phyloP scores from a whole-genome alignment of 2,888 invertebrate species.

The Cabera pusaria region DNA sequence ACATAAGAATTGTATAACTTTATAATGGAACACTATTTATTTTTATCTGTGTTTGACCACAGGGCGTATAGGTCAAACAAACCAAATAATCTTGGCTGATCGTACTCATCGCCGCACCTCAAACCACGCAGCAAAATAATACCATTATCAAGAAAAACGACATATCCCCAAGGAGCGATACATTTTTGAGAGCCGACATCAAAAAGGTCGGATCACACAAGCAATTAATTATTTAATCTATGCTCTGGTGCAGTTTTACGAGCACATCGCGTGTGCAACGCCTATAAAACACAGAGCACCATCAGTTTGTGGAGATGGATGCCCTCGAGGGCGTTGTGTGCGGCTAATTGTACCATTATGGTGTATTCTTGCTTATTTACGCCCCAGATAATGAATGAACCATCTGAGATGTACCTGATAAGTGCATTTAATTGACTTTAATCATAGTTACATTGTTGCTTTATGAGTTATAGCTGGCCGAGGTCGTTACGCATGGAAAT shows the following conservation, averaged over 20 bases:
- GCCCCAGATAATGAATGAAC: conserved; percentile 39
- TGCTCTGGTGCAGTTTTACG: conserved; percentile 46
- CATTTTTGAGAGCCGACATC: conserved; percentile 22
- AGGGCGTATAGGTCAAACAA: too few relatives aligned
- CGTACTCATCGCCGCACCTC: neutral
- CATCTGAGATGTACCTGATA: conserved; percentile 31
- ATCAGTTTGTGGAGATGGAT: conserved; percentile 36
- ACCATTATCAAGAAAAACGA: conserved; percentile 22
- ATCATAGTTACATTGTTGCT: conserved; percentile 27
- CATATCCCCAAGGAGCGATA: conserved; percentile 27
- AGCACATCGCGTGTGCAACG: conserved; percentile 48
- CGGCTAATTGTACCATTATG: conserved; percentile 54
- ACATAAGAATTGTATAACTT: too few relatives aligned
- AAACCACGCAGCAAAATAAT: conserved; percentile 7
- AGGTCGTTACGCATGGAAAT: too few relatives aligned
- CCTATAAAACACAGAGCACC: conserved; percentile 44
- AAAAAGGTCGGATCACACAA: conserved; percentile 32
- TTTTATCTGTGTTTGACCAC: too few relatives aligned
- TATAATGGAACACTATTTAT: too few relatives aligned
- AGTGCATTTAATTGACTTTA: conserved; percentile 30
- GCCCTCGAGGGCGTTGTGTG: conserved; percentile 38
- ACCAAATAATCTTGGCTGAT: neutral
- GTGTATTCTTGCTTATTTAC: conserved; percentile 48
- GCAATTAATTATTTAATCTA: conserved; percentile 49
- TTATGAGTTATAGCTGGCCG: too few relatives aligned